A percentile compares a stretch with the other conserved stretches of the same genome.
Conservation (phyloP, 2,797 vertebrate genomes). For the Sebastes ruberrimus region DNA sequence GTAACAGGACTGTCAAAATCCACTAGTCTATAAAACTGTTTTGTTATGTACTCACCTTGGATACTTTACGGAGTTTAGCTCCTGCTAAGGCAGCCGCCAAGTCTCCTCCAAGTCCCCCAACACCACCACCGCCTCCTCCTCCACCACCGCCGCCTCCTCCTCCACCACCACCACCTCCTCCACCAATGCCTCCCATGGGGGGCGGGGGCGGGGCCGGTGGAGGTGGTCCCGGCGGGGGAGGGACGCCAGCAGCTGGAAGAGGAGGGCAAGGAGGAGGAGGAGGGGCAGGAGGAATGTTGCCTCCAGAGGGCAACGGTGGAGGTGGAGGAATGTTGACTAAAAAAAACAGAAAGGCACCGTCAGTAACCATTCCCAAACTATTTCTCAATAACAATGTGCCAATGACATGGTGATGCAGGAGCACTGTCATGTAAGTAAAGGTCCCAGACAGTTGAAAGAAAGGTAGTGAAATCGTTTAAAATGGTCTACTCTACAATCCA, state of each 20-base stretch:
- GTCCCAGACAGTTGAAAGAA: not conserved
- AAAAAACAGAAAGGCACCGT: conserved; percentile 5
- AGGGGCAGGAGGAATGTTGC: conserved; percentile 65
- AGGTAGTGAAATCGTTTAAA: not conserved
- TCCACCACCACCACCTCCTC: not conserved
- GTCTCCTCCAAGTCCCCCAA: conserved; percentile 70
- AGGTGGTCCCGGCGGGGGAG: conserved; percentile 63
- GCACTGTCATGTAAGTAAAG: not conserved
- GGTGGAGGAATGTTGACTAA: conserved; percentile 67
- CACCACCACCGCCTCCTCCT: conserved; percentile 56
- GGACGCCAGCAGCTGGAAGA: conserved; percentile 46
- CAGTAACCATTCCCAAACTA: not conserved
- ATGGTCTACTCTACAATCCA: not conserved
- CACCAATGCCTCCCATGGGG: conserved; percentile 36
- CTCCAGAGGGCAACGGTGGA: conserved; percentile 71
- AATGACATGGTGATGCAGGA: not conserved
- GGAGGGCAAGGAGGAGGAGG: conserved; percentile 41
- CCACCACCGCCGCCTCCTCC: conserved; percentile 51
- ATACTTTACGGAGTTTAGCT: conserved; percentile 89
- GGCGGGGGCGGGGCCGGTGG: conserved; percentile 86
- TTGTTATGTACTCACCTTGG: conserved; percentile 82
- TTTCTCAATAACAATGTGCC: not conserved
- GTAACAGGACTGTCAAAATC: not conserved
- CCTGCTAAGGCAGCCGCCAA: conserved; percentile 88
- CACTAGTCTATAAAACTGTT: not conserved